Conservation (phyloP, 2,888 invertebrate species). For the Ophioninae sp. region DNA sequence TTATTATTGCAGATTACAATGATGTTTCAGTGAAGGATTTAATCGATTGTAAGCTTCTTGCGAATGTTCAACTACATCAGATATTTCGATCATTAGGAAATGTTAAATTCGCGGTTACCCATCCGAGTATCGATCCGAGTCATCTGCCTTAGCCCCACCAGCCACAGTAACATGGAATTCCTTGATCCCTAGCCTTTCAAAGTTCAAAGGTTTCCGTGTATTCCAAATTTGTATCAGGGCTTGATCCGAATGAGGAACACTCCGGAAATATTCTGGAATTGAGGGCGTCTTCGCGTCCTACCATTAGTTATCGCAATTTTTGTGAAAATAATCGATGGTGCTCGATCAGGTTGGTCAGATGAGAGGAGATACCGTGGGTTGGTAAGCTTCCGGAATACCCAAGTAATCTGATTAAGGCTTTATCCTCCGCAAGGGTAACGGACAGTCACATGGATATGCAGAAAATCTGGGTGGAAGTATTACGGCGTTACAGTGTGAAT, state of each 20-base stretch:
- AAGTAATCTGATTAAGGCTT: constrained; percentile 50
- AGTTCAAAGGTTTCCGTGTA: neutral
- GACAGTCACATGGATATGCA: constrained; percentile 20
- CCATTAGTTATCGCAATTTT: constrained; percentile 53
- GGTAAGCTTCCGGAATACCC: constrained; percentile 45
- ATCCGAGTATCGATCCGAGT: neutral
- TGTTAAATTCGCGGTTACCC: neutral
- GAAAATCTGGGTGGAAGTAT: constrained; percentile 35
- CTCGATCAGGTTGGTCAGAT: constrained; percentile 15
- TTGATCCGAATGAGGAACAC: neutral
- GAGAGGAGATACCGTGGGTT: constrained; percentile 28
- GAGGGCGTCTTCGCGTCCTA: constrained; percentile 2
- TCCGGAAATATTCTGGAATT: constrained; percentile 1
- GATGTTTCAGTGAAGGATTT: too few relatives aligned
- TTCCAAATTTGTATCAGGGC: neutral
- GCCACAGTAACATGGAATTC: neutral
- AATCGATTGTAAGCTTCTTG: too few relatives aligned
- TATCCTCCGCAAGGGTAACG: constrained; percentile 26
- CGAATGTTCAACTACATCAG: too few relatives aligned
- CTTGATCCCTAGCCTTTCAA: neutral
- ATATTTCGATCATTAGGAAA: too few relatives aligned
- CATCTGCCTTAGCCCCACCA: too few relatives aligned
- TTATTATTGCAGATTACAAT: neutral
- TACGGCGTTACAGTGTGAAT: constrained; percentile 48
- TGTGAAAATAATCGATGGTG: constrained; percentile 23